A percentile compares a stretch with the other conserved stretches of the same genome.
These are phyloP conservation scores for Hypolimnas misippus DNA, from an alignment of 2,888 invertebrate species.

Conservation along the genomic window DNA sequence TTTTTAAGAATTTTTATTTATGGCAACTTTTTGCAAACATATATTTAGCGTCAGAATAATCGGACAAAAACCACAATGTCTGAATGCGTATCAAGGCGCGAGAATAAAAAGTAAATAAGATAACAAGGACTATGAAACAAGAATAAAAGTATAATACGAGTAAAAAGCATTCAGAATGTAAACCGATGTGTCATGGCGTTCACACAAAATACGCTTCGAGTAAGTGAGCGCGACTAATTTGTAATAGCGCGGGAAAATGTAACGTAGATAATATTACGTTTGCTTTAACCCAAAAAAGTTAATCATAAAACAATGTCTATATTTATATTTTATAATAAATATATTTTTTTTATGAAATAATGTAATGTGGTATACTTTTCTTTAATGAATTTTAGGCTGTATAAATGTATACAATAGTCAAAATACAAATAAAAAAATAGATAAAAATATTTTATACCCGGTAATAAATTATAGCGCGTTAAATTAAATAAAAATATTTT, in stretches of 20 bases:
- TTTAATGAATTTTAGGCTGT: too few species aligned
- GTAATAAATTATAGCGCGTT: too few species aligned
- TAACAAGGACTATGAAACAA: constrained; percentile 35
- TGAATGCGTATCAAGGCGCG: constrained; percentile 2
- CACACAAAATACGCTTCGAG: constrained; percentile 43
- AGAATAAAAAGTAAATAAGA: constrained; percentile 31
- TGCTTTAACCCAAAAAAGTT: constrained; percentile 8
- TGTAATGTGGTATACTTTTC: neutral
- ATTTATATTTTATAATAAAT: constrained; percentile 4
- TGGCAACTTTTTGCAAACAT: constrained; percentile 8
- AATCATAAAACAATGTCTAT: constrained; percentile 16
- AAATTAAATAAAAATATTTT: too few species aligned
- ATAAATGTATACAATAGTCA: too few species aligned
- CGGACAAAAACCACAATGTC: neutral
- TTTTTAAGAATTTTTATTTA: neutral
- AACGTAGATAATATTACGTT: constrained; percentile 32
- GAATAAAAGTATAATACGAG: constrained; percentile 21
- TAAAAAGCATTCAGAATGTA: constrained; percentile 30
- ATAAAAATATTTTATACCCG: too few species aligned
- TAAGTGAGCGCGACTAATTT: constrained; percentile 76
- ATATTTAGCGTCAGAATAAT: constrained; percentile 9
- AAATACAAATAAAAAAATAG: too few species aligned
- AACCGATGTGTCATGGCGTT: constrained; percentile 28
- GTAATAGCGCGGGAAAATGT: constrained; percentile 69
- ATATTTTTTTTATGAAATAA: neutral